These are phyloP conservation scores for Pagetopsis macropterus DNA, from an alignment of 2,797 vertebrate genomes.

Conservation along the genomic window DNA sequence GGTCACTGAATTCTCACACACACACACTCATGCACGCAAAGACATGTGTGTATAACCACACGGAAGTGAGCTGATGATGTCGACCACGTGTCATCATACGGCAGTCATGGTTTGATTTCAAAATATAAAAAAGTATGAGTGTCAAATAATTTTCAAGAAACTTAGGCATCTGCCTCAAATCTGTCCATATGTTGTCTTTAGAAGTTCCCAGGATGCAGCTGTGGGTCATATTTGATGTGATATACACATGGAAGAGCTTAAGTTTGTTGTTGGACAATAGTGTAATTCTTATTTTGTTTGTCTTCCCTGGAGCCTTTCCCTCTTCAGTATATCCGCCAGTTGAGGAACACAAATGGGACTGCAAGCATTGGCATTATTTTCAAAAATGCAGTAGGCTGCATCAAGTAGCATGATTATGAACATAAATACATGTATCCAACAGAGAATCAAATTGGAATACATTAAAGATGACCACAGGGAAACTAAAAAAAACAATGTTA, in stretches of 20 bases:
- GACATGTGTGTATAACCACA: neutral
- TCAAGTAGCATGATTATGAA: neutral
- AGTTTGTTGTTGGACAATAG: neutral
- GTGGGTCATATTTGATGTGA: constrained; percentile 3
- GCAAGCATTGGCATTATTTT: constrained; percentile 12
- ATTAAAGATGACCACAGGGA: constrained; percentile 6
- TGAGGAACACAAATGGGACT: constrained; percentile 23
- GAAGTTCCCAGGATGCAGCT: neutral
- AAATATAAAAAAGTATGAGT: constrained; percentile 21
- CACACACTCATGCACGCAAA: constrained; percentile 24
- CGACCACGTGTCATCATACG: constrained; percentile 35
- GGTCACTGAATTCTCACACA: constrained; percentile 63
- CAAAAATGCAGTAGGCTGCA: constrained; percentile 3
- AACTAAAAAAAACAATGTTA: constrained; percentile 6
- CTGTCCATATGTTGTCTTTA: neutral
- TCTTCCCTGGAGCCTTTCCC: neutral
- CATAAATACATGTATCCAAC: neutral
- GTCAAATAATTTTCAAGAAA: constrained; percentile 3
- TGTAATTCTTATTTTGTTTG: neutral
- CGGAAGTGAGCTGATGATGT: constrained; percentile 5
- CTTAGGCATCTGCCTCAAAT: constrained; percentile 3
- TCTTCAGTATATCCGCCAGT: constrained; percentile 13
- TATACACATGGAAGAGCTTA: neutral
- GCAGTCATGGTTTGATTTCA: neutral
- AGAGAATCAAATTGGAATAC: neutral